phyloP scores from a whole-genome alignment of 2,888 invertebrate species.

The Scrobipalpa costella region DNA sequence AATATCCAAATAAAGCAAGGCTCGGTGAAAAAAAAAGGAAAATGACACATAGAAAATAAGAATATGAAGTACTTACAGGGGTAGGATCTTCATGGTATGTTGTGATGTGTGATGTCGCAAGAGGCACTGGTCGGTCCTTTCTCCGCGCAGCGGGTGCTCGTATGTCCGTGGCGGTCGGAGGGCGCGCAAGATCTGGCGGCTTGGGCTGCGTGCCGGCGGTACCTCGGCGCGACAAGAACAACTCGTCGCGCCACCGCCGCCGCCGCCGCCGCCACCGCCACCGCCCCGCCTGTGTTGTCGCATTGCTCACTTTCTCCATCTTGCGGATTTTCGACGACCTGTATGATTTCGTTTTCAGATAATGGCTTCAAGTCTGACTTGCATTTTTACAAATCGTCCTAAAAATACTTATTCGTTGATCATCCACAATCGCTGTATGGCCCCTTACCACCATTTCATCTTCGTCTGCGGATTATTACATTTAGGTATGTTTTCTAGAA shows the following conservation, averaged over 20 bases:
- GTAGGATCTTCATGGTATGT: constrained; percentile 67
- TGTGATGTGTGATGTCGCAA: constrained; percentile 51
- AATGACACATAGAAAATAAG: not conserved
- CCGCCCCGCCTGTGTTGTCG: constrained; percentile 16
- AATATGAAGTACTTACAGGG: constrained; percentile 59
- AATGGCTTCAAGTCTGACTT: not conserved
- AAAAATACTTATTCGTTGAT: not conserved
- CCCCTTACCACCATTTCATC: no score
- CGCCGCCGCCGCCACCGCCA: constrained; percentile 42
- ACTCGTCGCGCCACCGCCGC: constrained; percentile 44
- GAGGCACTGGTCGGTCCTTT: constrained; percentile 60
- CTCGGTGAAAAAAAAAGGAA: not conserved
- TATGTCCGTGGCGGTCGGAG: constrained; percentile 70
- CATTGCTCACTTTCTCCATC: constrained; percentile 2
- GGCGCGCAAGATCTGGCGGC: constrained; percentile 70
- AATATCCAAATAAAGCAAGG: not conserved
- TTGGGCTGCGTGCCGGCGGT: constrained; percentile 51
- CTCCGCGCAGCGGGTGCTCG: constrained; percentile 59
- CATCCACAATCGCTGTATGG: no score
- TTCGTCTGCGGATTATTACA: no score
- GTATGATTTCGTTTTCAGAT: not conserved
- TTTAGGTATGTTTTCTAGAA: no score
- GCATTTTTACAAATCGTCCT: not conserved
- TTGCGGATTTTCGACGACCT: not conserved
- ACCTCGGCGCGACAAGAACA: constrained; percentile 44